phyloP scores from a whole-genome alignment of 1,140 invertebrate species.

The Drosophila nigromelanica region DNA sequence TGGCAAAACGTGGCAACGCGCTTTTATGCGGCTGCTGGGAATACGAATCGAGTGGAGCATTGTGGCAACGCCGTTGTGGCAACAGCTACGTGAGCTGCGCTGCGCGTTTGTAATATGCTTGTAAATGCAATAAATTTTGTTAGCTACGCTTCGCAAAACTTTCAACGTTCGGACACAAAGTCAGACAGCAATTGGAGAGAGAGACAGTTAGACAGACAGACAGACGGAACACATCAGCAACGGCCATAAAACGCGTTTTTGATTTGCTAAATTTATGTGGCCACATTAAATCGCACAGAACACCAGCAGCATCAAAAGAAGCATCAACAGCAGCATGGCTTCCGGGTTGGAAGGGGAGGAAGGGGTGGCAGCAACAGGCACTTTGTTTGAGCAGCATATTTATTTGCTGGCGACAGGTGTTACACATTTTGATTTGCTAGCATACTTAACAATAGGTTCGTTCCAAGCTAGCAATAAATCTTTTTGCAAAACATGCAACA shows the following conservation, averaged over 20 bases:
- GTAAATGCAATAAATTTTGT: conserved; percentile 79
- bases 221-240: conserved; percentile 35
- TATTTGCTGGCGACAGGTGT: conserved; percentile 55
- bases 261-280: conserved; percentile 80
- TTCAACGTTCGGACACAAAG: conserved; percentile 53
- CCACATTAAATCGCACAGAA: conserved; percentile 63
- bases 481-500: background rate
- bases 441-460: background rate
- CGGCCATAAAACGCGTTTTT: conserved; percentile 77
- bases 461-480: background rate
- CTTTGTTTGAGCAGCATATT: background rate
- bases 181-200: conserved; percentile 23
- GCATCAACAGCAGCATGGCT: background rate
- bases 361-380: conserved; percentile 1
- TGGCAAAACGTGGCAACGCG: conserved; percentile 74
- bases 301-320: background rate
- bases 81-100: conserved; percentile 52
- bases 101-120: conserved; percentile 77
- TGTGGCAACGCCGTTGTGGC: conserved; percentile 17
- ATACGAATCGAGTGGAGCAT: conserved; percentile 28
- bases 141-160: conserved; percentile 36
- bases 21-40: conserved; percentile 78
- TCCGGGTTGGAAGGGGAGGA: no score
- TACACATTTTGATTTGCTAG: conserved; percentile 38
- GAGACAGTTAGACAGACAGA: background rate